These are phyloP conservation scores for Alitta virens DNA, from an alignment of 2,888 invertebrate species.

Conservation along the genomic window DNA sequence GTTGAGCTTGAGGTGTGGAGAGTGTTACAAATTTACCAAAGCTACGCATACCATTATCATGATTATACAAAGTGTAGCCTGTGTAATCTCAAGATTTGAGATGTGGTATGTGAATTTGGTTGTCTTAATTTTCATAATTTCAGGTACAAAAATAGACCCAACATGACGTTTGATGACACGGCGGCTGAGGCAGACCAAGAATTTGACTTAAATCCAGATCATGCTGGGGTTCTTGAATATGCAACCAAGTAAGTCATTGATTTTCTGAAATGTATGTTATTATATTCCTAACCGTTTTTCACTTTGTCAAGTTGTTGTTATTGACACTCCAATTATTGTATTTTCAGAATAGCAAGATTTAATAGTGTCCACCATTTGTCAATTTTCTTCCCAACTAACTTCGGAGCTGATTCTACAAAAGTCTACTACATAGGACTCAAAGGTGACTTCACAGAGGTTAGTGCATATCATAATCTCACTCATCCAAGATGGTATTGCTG, in stretches of 20 bases:
- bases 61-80: no score
- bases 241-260: slow-evolving; percentile 71
- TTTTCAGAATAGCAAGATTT: slow-evolving; percentile 82
- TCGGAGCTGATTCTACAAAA: slow-evolving; percentile 65
- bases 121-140: no score
- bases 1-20: no score
- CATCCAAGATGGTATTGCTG: no score
- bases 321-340: neutral
- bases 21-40: no score
- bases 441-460: slow-evolving; percentile 82
- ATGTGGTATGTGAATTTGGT: no score
- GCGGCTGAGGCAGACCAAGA: slow-evolving; percentile 74
- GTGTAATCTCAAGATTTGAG: no score
- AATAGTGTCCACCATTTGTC: slow-evolving; percentile 84
- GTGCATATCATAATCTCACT: neutral
- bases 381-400: slow-evolving; percentile 86
- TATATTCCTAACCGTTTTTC: neutral
- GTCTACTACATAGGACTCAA: slow-evolving; percentile 92
- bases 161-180: slow-evolving; percentile 90
- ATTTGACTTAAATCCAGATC: slow-evolving; percentile 81
- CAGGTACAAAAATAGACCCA: slow-evolving; percentile 88
- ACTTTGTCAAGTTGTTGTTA: neutral
- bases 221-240: slow-evolving; percentile 80
- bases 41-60: no score
- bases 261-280: neutral